A percentile compares a stretch with the other conserved stretches of the same genome.
Evolutionary conservation across 2,797 vertebrate genomes (phyloP).

Genomic region (Denticeps clupeoides): DNA sequence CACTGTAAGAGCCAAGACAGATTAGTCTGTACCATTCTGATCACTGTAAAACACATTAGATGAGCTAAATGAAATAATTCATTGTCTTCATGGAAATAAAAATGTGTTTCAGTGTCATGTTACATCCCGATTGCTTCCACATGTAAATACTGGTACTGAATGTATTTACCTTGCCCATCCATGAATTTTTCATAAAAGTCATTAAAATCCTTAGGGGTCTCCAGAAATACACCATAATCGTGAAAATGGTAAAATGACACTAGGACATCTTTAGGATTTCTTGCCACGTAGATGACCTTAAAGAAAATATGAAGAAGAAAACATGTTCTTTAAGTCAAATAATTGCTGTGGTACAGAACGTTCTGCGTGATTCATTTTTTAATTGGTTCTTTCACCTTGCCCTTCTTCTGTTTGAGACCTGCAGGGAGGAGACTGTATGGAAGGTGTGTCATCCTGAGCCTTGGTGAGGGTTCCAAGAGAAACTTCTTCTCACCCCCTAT

Average conservation of each 20-base stretch:
- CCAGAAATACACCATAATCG: constrained; percentile 37
- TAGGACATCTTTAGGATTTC: constrained; percentile 53
- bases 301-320: neutral
- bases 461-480: constrained; percentile 24
- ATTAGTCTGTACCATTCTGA: neutral
- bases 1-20: constrained; percentile 35
- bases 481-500: constrained; percentile 23
- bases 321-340: too few relatives aligned
- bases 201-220: constrained; percentile 43
- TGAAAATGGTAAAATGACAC: constrained; percentile 54
- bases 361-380: too few relatives aligned
- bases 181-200: constrained; percentile 50
- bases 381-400: too few relatives aligned
- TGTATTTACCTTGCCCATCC: constrained; percentile 38
- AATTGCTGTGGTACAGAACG: too few relatives aligned
- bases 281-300: constrained; percentile 51
- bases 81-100: too few relatives aligned
- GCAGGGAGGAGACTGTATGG: constrained; percentile 35
- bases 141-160: neutral
- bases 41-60: neutral
- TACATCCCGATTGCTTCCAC: too few relatives aligned
- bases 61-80: too few relatives aligned
- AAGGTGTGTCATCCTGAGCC: constrained; percentile 40
- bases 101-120: too few relatives aligned
- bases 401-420: constrained; percentile 35